These are phyloP conservation scores for Rhabdophis nuchalis DNA, from an alignment of 2,797 vertebrate species.

Conservation along the genomic window DNA sequence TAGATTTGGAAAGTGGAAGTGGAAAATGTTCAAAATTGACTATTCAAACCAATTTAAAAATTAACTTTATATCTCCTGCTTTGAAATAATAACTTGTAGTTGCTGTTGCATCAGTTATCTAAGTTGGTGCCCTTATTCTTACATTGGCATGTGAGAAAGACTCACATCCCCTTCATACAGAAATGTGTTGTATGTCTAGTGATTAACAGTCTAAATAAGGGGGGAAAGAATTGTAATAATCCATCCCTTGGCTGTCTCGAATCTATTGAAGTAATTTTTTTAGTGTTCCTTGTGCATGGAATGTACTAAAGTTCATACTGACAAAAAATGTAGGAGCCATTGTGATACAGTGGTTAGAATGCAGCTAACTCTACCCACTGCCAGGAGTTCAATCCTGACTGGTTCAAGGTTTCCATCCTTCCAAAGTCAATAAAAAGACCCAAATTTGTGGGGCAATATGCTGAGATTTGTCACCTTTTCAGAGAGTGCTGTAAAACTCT, in stretches of 20 bases:
- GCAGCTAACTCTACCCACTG: neutral
- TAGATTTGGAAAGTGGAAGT: neutral
- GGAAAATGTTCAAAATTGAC: neutral
- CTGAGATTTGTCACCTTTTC: neutral
- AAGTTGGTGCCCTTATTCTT: neutral
- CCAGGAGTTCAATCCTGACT: neutral
- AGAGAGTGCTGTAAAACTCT: neutral
- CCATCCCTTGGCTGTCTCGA: neutral
- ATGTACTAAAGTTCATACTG: neutral
- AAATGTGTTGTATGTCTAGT: neutral
- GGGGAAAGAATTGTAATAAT: neutral
- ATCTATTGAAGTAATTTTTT: neutral
- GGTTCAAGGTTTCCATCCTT: neutral
- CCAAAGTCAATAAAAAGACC: neutral
- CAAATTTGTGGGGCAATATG: neutral
- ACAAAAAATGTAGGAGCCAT: neutral
- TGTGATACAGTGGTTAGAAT: neutral
- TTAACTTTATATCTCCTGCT: slow-evolving; percentile 17
- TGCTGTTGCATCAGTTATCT: neutral
- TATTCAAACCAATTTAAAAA: slow-evolving; percentile 25
- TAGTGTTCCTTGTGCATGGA: neutral
- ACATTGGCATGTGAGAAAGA: neutral
- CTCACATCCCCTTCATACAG: neutral
- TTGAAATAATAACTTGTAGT: neutral
- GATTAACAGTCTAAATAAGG: neutral